Conservation (phyloP, 1,140 invertebrate species). For the Megalopta genalis region DNA sequence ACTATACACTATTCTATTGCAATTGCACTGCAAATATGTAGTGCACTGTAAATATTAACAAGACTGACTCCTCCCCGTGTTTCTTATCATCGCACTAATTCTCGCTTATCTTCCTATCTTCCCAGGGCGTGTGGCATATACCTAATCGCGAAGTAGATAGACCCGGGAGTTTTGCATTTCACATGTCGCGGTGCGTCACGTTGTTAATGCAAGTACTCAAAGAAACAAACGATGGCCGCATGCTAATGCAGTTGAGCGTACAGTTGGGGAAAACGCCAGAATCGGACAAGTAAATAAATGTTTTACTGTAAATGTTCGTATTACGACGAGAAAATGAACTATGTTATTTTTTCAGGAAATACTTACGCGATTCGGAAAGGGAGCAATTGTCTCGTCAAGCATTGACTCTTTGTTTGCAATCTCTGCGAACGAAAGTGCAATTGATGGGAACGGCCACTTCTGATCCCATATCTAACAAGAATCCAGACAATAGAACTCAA, state of each 20-base stretch:
- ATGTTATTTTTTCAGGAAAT: constrained; percentile 81
- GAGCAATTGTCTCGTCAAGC: constrained; percentile 88
- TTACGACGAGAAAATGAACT: not conserved
- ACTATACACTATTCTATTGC: too few species aligned
- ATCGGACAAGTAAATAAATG: constrained; percentile 86
- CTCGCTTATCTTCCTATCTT: constrained; percentile 4
- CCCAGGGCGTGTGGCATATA: constrained; percentile 93
- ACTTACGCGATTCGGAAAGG: constrained; percentile 89
- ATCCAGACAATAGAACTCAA: constrained; percentile 68
- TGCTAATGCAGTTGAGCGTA: constrained; percentile 89
- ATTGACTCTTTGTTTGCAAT: constrained; percentile 84
- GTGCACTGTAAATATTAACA: too few species aligned
- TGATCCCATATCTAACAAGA: constrained; percentile 49
- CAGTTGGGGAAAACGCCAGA: constrained; percentile 91
- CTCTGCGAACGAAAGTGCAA: constrained; percentile 80
- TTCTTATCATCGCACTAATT: not conserved
- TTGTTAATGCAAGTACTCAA: constrained; percentile 90
- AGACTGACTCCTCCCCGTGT: not conserved
- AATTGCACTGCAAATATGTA: too few species aligned
- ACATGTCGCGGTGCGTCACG: constrained; percentile 92
- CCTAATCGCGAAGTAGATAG: constrained; percentile 94
- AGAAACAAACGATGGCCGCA: constrained; percentile 88
- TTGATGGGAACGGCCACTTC: constrained; percentile 64
- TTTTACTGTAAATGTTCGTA: not conserved
- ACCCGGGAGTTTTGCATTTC: constrained; percentile 93